phyloP scores from a whole-genome alignment of 2,888 invertebrate species.

The Rapana venosa region DNA sequence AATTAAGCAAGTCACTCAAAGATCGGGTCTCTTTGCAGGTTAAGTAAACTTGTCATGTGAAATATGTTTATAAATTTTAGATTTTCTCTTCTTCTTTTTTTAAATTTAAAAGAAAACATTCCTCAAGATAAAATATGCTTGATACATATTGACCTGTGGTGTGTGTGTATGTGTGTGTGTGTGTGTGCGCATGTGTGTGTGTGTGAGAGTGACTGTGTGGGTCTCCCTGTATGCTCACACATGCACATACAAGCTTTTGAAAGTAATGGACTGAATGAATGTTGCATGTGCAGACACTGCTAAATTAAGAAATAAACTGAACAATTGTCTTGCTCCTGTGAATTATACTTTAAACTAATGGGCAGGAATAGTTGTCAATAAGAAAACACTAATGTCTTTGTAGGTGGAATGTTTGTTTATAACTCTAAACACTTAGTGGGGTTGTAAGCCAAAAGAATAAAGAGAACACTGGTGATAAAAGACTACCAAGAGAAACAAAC shows the following conservation, averaged over 20 bases:
- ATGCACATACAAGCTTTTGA: not conserved
- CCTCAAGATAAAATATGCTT: not conserved
- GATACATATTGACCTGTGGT: not conserved
- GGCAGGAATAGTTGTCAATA: not conserved
- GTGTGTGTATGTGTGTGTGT: constrained; percentile 5
- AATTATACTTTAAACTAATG: not conserved
- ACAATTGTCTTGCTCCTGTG: not conserved
- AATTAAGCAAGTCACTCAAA: too few species aligned
- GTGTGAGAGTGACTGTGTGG: not conserved
- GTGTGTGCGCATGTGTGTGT: not conserved
- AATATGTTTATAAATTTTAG: not conserved
- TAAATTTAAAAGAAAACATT: not conserved
- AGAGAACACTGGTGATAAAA: too few species aligned
- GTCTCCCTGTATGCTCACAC: not conserved
- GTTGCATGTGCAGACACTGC: not conserved
- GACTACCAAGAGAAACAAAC: too few species aligned
- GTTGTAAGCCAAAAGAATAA: too few species aligned
- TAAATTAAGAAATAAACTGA: too few species aligned
- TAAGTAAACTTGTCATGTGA: not conserved
- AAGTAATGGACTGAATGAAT: not conserved
- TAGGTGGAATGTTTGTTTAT: too few species aligned
- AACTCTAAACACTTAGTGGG: too few species aligned
- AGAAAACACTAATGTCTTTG: too few species aligned
- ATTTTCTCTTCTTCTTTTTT: not conserved
- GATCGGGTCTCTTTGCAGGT: not conserved